Conservation (phyloP, 2,888 invertebrate genomes). For the Thysanoteuthis rhombus region DNA sequence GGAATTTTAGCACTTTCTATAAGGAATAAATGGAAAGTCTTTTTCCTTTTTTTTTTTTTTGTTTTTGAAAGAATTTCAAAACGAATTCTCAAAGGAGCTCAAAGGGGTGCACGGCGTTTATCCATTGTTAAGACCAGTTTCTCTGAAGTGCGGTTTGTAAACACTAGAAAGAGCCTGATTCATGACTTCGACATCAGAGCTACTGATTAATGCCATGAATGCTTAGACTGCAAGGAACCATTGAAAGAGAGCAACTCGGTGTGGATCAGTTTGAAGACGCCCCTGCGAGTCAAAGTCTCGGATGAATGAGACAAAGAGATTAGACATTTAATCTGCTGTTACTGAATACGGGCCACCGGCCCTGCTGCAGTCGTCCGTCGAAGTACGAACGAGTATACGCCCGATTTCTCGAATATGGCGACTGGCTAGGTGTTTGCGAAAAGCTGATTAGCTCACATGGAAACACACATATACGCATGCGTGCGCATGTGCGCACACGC, state of each 20-base stretch:
- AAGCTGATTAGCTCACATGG: background rate
- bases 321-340: background rate
- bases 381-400: background rate
- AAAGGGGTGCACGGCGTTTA: background rate
- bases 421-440: background rate
- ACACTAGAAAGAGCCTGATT: background rate
- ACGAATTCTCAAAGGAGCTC: background rate
- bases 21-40: background rate
- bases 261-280: background rate
- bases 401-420: too few species aligned
- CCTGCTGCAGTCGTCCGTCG: background rate
- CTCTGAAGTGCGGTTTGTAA: background rate
- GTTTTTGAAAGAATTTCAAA: background rate
- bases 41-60: too few species aligned
- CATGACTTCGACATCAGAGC: background rate
- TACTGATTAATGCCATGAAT: background rate
- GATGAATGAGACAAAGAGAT: background rate
- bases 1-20: background rate
- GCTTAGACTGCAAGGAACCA: background rate
- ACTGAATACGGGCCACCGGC: background rate
- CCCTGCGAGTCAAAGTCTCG: background rate
- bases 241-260: background rate
- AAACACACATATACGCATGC: background rate
- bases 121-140: background rate
- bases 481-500: background rate